Conservation (phyloP, 2,113 vertebrate genomes). For the Pogonocichla stellata region DNA sequence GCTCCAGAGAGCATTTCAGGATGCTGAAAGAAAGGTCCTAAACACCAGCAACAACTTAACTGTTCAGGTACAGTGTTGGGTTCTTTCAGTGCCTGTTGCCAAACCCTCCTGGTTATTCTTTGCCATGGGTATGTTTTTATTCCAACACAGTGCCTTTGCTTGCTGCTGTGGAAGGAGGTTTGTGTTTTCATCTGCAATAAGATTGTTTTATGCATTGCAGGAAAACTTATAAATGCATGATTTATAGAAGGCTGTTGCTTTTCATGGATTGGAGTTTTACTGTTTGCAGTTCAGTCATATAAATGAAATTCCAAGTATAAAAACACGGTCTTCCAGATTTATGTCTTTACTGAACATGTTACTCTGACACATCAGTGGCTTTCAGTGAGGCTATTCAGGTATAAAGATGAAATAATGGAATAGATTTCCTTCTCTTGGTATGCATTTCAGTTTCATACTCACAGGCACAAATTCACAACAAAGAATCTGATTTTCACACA, state of each 20-base stretch:
- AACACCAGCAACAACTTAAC: slow-evolving; percentile 83
- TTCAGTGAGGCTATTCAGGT: not conserved
- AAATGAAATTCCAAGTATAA: not conserved
- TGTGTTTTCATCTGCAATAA: not conserved
- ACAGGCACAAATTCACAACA: not conserved
- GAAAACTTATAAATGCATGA: not conserved
- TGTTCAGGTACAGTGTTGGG: slow-evolving; percentile 79
- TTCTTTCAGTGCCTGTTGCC: not conserved
- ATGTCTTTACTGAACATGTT: not conserved
- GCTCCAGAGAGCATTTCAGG: slow-evolving; percentile 90
- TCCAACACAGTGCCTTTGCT: not conserved
- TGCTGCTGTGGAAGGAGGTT: not conserved
- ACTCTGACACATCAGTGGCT: not conserved
- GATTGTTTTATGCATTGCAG: not conserved
- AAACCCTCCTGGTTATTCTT: not conserved
- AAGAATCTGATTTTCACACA: not conserved
- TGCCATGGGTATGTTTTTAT: not conserved
- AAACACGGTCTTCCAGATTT: not conserved
- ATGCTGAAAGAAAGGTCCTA: slow-evolving; percentile 86
- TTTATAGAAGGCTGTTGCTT: not conserved
- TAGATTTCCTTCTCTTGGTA: not conserved
- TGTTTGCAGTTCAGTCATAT: not conserved
- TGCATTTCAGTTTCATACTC: not conserved
- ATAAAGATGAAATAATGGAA: not conserved
- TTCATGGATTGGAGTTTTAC: not conserved